Evolutionary conservation across 2,797 vertebrate species (phyloP).

Genomic region (Echiichthys vipera): DNA sequence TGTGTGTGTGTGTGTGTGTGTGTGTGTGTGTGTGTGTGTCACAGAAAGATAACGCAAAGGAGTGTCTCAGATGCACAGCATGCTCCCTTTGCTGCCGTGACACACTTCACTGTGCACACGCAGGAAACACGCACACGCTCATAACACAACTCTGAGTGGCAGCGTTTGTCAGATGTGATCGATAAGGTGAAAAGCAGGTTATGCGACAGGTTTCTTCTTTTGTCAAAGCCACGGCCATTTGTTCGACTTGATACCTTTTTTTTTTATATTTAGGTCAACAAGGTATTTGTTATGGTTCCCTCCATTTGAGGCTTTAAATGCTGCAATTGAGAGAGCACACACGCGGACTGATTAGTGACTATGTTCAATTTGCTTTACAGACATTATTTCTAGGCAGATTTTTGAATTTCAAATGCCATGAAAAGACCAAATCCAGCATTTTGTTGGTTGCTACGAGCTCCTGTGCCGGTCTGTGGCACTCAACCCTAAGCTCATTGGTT

Average conservation of each 20-base stretch:
- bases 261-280: slow-evolving; percentile 67
- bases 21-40: slow-evolving; percentile 29
- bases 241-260: slow-evolving; percentile 19
- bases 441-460: not conserved
- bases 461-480: not conserved
- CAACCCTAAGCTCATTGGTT: not conserved
- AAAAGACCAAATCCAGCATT: slow-evolving; percentile 6
- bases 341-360: slow-evolving; percentile 11
- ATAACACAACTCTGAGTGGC: slow-evolving; percentile 76
- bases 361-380: not conserved
- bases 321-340: not conserved
- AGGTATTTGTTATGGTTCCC: slow-evolving; percentile 76
- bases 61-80: slow-evolving; percentile 78
- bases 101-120: slow-evolving; percentile 59
- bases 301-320: slow-evolving; percentile 34
- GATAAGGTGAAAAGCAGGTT: slow-evolving; percentile 72
- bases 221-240: slow-evolving; percentile 63
- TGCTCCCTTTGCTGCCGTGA: slow-evolving; percentile 80
- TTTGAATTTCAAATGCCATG: not conserved
- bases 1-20: slow-evolving; percentile 27
- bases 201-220: slow-evolving; percentile 62
- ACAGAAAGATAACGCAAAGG: slow-evolving; percentile 52
- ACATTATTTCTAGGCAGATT: slow-evolving; percentile 22
- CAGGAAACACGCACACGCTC: slow-evolving; percentile 48
- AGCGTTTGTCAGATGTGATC: slow-evolving; percentile 79